Evolutionary conservation across 2,888 invertebrate species (phyloP), one percentile per base, ranked within the genome.

Genomic region (Tineola bisselliella): DNA sequence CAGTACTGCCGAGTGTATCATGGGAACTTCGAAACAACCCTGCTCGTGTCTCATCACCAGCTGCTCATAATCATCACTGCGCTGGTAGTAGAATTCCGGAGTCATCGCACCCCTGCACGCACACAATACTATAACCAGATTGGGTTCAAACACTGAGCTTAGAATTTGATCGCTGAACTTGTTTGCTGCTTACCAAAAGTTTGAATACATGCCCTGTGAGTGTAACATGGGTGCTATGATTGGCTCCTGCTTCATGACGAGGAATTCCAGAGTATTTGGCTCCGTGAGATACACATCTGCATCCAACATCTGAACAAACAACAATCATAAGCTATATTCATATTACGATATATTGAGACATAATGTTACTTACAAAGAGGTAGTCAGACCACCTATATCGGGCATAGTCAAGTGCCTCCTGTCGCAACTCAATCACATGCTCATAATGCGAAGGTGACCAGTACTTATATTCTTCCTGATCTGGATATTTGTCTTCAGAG

Each of bases 1-100:
- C 44, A 99, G 81, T 12, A 98, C 91, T 5, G 95, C 94, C 0
- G 94, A 93, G 74, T 97, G 97, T 1, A 98, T 90, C 96, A 98
- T 95, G 0, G 97, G 96, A 0, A 98, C 98, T 4, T 83, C 70
- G 72, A 93, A 94, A 70, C 94, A 94, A 0, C 97, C 97, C 0
- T 79, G 72, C 61, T 89, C 89, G 62, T 91, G 88, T 12, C 91
- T 80, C 64, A 91, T 88, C 52, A 95, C 83, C 59, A 98, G 94
- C 1, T 92, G 91, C 68, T 92, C 90, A 74, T 98, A 99, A 5
- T 94, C 93, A 0, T 96, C 94, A 69, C 97, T 88, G 65, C 89
- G 79, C 72, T 96, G 96, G 74, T 97, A 94, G 73, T 97, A 94
- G 73, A 93, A 96, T 63, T 93, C 89, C 0, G 90, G 88, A 0